These are phyloP conservation scores for Bombylius discolor DNA, from an alignment of 2,888 invertebrate species.

Conservation along the genomic window DNA sequence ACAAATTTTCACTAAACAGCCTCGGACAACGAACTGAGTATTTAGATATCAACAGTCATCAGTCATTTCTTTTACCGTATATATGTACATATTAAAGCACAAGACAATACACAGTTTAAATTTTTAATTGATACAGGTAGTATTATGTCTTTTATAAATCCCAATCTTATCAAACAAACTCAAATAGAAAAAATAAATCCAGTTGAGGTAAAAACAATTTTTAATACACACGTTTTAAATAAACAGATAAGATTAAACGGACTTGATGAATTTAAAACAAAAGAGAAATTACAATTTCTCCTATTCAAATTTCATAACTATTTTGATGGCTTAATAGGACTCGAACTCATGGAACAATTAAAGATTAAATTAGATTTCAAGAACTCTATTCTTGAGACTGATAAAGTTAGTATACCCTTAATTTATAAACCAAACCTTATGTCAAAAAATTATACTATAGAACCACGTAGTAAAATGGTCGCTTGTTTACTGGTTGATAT, in stretches of 20 bases:
- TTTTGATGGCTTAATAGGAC: constrained; percentile 15
- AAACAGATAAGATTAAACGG: constrained; percentile 7
- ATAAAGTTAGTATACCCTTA: constrained; percentile 4
- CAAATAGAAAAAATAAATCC: constrained; percentile 3
- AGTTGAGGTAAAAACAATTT: constrained; percentile 9
- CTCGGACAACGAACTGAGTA: constrained; percentile 3
- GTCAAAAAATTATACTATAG: constrained; percentile 8
- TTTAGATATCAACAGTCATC: constrained; percentile 4
- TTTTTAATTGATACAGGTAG: constrained; percentile 3
- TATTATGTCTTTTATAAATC: constrained; percentile 12
- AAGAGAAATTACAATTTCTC: constrained; percentile 4
- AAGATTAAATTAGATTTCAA: constrained; percentile 9
- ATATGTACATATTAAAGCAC: not conserved
- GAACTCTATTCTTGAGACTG: constrained; percentile 5
- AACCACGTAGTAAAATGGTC: constrained; percentile 6
- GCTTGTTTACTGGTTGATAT: constrained; percentile 8
- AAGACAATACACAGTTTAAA: constrained; percentile 1
- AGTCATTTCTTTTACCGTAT: constrained; percentile 6
- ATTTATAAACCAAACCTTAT: constrained; percentile 9
- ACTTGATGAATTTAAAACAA: constrained; percentile 7
- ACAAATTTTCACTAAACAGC: constrained; percentile 1
- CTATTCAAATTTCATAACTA: constrained; percentile 15
- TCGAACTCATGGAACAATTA: constrained; percentile 12
- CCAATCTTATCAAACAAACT: constrained; percentile 1
- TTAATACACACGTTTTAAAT: constrained; percentile 3